Percentiles rank a stretch among this genome's conserved stretches.
phyloP scores from a whole-genome alignment of 2,888 invertebrate species.

The Perizoma affinitatum region DNA sequence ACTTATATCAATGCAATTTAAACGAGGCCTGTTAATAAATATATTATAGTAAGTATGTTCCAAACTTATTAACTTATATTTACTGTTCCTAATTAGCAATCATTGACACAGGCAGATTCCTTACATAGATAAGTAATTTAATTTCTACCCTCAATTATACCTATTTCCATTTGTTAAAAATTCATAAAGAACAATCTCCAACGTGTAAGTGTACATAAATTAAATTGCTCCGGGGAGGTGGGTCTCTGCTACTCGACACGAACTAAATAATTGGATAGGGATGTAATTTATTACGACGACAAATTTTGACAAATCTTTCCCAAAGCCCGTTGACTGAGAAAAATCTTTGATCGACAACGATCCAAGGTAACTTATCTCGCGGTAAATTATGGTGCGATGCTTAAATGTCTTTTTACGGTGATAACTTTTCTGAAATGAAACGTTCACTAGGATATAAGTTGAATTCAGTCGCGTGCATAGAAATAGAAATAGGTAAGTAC shows the following conservation, averaged over 20 bases:
- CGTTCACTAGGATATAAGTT: too few relatives aligned
- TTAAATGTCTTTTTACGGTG: too few relatives aligned
- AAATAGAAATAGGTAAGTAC: too few relatives aligned
- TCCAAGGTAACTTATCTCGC: neutral
- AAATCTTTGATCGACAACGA: slow-evolving; percentile 43
- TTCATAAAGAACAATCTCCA: slow-evolving; percentile 53
- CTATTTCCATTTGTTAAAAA: slow-evolving; percentile 43
- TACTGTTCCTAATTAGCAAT: too few relatives aligned
- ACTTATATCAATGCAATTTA: too few relatives aligned
- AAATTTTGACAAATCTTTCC: slow-evolving; percentile 70
- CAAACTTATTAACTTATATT: too few relatives aligned
- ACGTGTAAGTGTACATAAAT: slow-evolving; percentile 71
- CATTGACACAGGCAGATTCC: too few relatives aligned
- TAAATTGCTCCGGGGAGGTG: slow-evolving; percentile 63
- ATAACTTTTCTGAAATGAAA: too few relatives aligned
- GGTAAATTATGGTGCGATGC: too few relatives aligned
- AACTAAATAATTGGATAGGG: slow-evolving; percentile 73
- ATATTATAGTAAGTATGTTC: too few relatives aligned
- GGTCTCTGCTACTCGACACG: slow-evolving; percentile 69
- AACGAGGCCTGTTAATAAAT: too few relatives aligned
- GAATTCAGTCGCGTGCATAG: too few relatives aligned
- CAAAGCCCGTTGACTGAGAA: slow-evolving; percentile 43
- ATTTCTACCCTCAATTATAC: slow-evolving; percentile 23
- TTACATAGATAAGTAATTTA: slow-evolving; percentile 4
- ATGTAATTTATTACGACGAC: slow-evolving; percentile 70